Evolutionary conservation across 1,140 invertebrate genomes (phyloP), one percentile per base, ranked within the genome.

Genomic region (Lasioglossum baleicum): DNA sequence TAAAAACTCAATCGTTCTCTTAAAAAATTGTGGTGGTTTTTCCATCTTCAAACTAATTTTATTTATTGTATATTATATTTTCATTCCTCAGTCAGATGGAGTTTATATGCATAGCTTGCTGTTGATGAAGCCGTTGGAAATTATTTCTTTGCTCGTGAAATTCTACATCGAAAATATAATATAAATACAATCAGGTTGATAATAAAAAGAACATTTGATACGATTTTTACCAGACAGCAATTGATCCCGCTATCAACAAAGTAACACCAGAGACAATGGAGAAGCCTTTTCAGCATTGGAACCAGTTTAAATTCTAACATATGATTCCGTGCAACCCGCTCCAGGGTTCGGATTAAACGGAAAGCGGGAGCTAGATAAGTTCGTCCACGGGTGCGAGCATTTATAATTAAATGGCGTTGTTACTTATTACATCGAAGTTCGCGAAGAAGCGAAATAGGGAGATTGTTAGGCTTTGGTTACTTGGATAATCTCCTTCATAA

Each of bases 321-420:
- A 81, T 76, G 69, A 83, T 85, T 86, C 58, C 42, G 5, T 78
- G 65, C 53, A 58, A n/a, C 77, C 48, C 65, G 22, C 48, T 51
- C 72, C 64, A 60, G 68, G 40, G 66, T 81, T 68, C 77, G 74
- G 83, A 86, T 83, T 86, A 86, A 86, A 83, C 63, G 61, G 70
- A 86, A 82, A 79, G 83, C 86, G 77, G 80, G 61, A 87, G 71
- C 71, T 75, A 82, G 82, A 78, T 84, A 87, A 84, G 88, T 89
- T 90, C 83, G 87, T 83, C 79, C 84, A 75, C 66, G 65, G 63
- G 80, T 84, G 82, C 68, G 83, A 89, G 88, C 89, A 90, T 91
- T 90, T 89, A 90, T 91, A 91, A 91, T 91, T 90, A 90, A 91
- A 89, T 87, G 87, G 88, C 87, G 87, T 90, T 87, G 86, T 87